Evolutionary conservation across 2,888 invertebrate genomes (phyloP), one percentile per base, ranked within the genome.

Genomic region (Carterocephalus palaemon): DNA sequence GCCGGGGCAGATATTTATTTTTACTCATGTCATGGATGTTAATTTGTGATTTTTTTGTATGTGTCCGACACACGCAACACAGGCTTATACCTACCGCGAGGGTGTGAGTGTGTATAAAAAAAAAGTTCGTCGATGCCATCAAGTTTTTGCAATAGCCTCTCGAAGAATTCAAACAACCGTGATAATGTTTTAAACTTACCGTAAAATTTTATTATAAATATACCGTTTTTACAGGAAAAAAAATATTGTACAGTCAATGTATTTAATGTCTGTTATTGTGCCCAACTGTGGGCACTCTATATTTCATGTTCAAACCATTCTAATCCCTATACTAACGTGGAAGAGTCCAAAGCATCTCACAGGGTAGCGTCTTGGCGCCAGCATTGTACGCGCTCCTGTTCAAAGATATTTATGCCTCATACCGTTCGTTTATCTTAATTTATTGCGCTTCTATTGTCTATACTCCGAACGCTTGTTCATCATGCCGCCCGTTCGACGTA

Each of bases 391-490:
- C 23, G 29, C 36, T 31, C 29, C 36, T 45, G 37, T 45, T 45
- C 38, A 45, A 38, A 37, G 45, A 46, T 46, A 46, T 46, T 46
- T 38, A 46, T 46, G 45, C 32, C 32, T 38, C 37, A 26, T 46
- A 38, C 37, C 37, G 16, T 45, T 38, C 45, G 37, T 45, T 45
- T 37, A 45, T 38, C 45, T 45, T 31, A 45, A 45, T 45, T 45
- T 45, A 45, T 45, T 45, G 37, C 37, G 23, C 24, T 38, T 45
- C 37, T 45, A 45, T 45, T 45, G 45, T 38, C 37, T 45, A 43
- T 43, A 43, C 28, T 28, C 28, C 28, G 15, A 34, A 22, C 41
- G 41, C 9, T 28, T 43, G 42, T 43, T 36, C 36, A 43, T 43
- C 42, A 43, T 43, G 28, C 34, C 34, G 42, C 34, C 1, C 16